Base-by-base conservation (phyloP, 2,888 invertebrate genomes). In the Bombylius major region DNA sequence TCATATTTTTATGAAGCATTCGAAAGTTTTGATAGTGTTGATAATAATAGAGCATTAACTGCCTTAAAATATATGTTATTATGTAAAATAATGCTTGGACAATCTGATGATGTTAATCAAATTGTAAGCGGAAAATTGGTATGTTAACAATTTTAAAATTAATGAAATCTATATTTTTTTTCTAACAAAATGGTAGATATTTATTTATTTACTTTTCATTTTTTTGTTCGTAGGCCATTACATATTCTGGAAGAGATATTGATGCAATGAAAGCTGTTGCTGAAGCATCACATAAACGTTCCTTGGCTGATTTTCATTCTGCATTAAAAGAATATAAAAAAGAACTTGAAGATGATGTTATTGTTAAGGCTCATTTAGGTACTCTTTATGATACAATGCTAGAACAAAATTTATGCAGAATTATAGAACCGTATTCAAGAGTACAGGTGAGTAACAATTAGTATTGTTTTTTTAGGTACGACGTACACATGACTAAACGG, bases 1-100 rank as follows among this genome's bases (percentile, higher is more conserved):
- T 99, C 98, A 56, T 99, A 99, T 72, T 99, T 99, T 72, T 99
- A 98, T 74, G 99, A 99, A 79, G 97, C 97, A 13, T 99, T 98
- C 75, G 99, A 99, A 78, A 95, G 97, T 64, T 97, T 93, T 73
- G 97, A 97, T 75, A 95, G 94, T 63, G 89, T 95, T 5, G 94
- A 95, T 65, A 87, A 86, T 67, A 83, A 83, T 5, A 94, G 91
- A 73, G 98, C 99, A 4, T 76, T 98, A 36, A 89, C 87, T 33
- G 92, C 95, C n/a, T 78, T 99, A 23, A 99, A 99, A 73, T 99
- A 99, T 76, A 99, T 99, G 99, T 81, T 99, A 66, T 74, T 99
- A 64, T 94, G 95, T 59, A 99, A 99, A 80, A 98, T 99, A 58
- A 98, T 99, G 96, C 77, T 98, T 56, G 94, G 91, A 65, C 93